A percentile compares a stretch with the other conserved stretches of the same genome.
Conservation (phyloP, 1,140 invertebrate species). For the Drosophila biarmipes region DNA sequence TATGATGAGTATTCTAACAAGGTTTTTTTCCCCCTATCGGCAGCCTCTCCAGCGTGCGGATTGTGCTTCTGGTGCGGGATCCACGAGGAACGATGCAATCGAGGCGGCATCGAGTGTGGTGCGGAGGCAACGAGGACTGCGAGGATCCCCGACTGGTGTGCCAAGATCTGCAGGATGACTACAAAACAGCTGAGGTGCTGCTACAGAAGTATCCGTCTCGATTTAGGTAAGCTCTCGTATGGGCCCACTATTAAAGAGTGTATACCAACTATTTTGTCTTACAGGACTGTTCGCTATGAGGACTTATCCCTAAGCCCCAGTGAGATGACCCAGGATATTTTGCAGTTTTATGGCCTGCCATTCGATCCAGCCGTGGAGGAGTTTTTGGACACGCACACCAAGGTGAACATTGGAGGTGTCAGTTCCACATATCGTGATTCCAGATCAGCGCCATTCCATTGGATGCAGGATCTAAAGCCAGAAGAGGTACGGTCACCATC, state of each 20-base stretch:
- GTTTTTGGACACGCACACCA: constrained; percentile 93
- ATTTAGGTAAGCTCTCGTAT: constrained; percentile 87
- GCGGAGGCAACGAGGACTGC: constrained; percentile 92
- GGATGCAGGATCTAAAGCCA: constrained; percentile 90
- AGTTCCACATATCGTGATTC: constrained; percentile 94
- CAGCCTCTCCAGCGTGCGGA: constrained; percentile 89
- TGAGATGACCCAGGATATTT: constrained; percentile 88
- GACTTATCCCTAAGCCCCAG: constrained; percentile 92
- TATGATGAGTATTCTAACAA: constrained; percentile 35
- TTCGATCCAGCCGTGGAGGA: constrained; percentile 89
- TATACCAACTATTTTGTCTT: constrained; percentile 44
- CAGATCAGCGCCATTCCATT: constrained; percentile 92
- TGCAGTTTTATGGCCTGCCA: constrained; percentile 91
- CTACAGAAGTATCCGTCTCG: constrained; percentile 88
- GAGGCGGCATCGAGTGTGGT: constrained; percentile 93
- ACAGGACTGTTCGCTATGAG: constrained; percentile 92
- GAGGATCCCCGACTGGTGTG: constrained; percentile 91
- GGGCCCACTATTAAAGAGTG: background rate
- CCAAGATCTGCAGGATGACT: constrained; percentile 92
- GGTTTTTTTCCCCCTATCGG: constrained; percentile 6
- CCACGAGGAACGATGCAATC: constrained; percentile 94
- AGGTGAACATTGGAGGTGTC: constrained; percentile 90
- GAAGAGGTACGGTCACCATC: constrained; percentile 86
- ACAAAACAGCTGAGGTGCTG: constrained; percentile 89
- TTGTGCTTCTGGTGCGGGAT: constrained; percentile 92